Evolutionary conservation across 1,140 invertebrate genomes (phyloP).

Genomic region (Trichomalopsis sarcophagae): DNA sequence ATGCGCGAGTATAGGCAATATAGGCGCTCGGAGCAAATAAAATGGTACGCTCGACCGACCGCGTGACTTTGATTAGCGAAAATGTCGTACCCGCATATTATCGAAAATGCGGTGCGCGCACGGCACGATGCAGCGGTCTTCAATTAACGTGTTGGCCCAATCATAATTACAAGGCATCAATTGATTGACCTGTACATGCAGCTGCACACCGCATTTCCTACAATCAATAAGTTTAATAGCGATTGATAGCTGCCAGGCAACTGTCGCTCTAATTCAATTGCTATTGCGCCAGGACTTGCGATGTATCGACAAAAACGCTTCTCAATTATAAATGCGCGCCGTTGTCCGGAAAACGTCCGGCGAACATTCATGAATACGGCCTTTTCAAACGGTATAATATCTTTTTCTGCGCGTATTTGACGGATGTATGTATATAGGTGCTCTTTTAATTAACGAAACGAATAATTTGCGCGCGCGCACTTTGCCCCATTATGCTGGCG

Average conservation of each 20-base stretch:
- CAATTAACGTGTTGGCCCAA: not conserved
- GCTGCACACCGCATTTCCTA: not conserved
- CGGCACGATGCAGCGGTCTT: not conserved
- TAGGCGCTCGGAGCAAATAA: not conserved
- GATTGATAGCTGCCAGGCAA: not conserved
- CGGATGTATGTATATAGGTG: too few species aligned
- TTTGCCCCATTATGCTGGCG: too few species aligned
- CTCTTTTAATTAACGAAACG: not conserved
- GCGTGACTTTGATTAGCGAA: not conserved
- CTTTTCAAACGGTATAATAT: too few species aligned
- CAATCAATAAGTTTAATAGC: constrained; percentile 17
- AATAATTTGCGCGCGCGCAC: not conserved
- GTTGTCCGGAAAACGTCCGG: not conserved
- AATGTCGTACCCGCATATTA: not conserved
- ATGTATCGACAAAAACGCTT: not conserved
- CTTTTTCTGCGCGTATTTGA: too few species aligned
- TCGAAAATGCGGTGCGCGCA: not conserved
- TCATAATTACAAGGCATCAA: constrained; percentile 8
- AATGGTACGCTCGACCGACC: not conserved
- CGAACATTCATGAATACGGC: too few species aligned
- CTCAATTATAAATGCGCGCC: not conserved
- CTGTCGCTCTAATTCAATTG: not conserved
- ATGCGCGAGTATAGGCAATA: too few species aligned
- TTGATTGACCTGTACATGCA: not conserved
- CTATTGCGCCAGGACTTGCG: not conserved